These are phyloP conservation scores for Cheilosia pagana DNA, from an alignment of 2,888 invertebrate species.

Conservation along the genomic window DNA sequence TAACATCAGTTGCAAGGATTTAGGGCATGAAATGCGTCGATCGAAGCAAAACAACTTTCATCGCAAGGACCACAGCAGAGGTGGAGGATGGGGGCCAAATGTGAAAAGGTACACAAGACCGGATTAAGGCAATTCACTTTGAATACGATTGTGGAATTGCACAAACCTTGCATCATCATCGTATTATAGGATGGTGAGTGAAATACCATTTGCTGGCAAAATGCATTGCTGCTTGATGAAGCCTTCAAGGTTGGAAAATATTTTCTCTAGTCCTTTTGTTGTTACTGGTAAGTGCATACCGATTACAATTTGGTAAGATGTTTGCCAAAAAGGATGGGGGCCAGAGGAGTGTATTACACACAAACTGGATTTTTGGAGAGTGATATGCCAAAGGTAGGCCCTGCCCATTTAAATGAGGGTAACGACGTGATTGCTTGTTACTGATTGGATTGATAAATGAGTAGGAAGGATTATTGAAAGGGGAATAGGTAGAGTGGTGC, in stretches of 20 bases:
- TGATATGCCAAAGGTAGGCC: background rate
- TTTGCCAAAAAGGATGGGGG: background rate
- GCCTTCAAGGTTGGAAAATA: slow-evolving; percentile 58
- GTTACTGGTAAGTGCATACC: slow-evolving; percentile 48
- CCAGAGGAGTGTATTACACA: background rate
- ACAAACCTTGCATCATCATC: slow-evolving; percentile 19
- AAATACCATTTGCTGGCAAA: slow-evolving; percentile 33
- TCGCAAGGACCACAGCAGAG: background rate
- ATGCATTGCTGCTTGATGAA: slow-evolving; percentile 48
- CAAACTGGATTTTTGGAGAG: background rate
- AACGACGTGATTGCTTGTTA: slow-evolving; percentile 16
- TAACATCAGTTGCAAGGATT: slow-evolving; percentile 26
- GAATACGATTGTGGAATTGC: slow-evolving; percentile 50
- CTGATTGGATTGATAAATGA: slow-evolving; percentile 1
- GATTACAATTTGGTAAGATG: slow-evolving; percentile 46
- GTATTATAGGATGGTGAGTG: slow-evolving; percentile 12
- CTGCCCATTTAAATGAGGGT: slow-evolving; percentile 9
- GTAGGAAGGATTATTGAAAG: no score
- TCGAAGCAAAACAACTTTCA: slow-evolving; percentile 5
- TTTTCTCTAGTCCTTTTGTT: slow-evolving; percentile 40
- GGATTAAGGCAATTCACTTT: slow-evolving; percentile 62
- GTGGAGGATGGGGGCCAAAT: background rate
- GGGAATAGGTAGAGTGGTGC: no score
- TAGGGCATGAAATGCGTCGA: slow-evolving; percentile 4
- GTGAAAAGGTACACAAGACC: slow-evolving; percentile 36